Evolutionary conservation across 2,888 invertebrate genomes (phyloP).

Genomic region (Lithosia quadra): DNA sequence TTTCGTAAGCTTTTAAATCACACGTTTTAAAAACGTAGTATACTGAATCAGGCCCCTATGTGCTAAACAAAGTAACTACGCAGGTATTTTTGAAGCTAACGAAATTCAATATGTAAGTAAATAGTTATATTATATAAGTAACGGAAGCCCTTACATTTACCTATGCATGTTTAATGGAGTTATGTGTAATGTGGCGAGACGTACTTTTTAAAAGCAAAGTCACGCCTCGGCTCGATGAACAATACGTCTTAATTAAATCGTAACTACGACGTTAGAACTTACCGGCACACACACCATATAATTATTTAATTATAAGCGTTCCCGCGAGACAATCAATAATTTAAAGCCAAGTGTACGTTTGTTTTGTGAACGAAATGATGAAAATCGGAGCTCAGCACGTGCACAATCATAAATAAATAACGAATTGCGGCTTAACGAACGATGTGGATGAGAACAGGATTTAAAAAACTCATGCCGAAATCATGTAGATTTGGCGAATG

Average conservation of each 20-base stretch:
- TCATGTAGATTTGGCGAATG: conserved; percentile 48
- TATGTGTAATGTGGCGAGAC: conserved; percentile 65
- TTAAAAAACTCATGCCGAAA: conserved; percentile 63
- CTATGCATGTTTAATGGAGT: conserved; percentile 65
- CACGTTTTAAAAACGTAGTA: no score
- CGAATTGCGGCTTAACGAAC: conserved; percentile 55
- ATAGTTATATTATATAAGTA: conserved; percentile 61
- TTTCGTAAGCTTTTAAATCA: no score
- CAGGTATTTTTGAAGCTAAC: conserved; percentile 25
- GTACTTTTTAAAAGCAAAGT: conserved; percentile 78
- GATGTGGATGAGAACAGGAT: conserved; percentile 57
- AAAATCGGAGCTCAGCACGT: conserved; percentile 51
- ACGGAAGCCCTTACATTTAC: conserved; percentile 58
- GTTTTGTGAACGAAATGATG: conserved; percentile 46
- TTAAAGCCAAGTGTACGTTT: conserved; percentile 50
- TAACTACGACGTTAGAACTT: conserved; percentile 66
- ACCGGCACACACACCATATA: conserved; percentile 66
- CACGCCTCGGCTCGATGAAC: conserved; percentile 75
- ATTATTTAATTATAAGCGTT: conserved; percentile 76
- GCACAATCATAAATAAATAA: conserved; percentile 63
- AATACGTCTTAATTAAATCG: conserved; percentile 83
- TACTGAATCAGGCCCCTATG: no score
- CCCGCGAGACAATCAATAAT: conserved; percentile 65
- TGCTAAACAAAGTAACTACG: neutral
- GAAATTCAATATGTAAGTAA: conserved; percentile 43